Evolutionary conservation across 2,113 vertebrate genomes (phyloP), one percentile per base, ranked within the genome.

Genomic region (Tychaedon coryphoeus): DNA sequence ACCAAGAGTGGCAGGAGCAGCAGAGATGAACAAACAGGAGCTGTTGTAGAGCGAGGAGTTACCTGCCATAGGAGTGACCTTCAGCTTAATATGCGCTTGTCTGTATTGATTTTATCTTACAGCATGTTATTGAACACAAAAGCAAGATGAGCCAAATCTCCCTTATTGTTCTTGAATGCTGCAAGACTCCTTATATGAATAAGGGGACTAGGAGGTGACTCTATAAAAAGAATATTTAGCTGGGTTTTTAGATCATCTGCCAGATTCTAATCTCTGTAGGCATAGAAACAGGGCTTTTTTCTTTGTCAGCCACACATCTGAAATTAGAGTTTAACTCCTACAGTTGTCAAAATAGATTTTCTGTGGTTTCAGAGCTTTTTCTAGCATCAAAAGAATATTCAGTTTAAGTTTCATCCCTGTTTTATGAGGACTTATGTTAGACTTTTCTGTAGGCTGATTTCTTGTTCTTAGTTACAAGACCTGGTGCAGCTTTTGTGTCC

Each of bases 311-410:
- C 91, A 91, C 22, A 9, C 91, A 95, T 95, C 91, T 95, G 91
- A 97, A 96, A 95, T 95, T 95, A 96, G 95, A 95, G 87, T 95
- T 94, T 96, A 94, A 94, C 95, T 95, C 96, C 94, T 95, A 94
- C 93, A 94, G 92, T 95, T 97, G 95, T 97, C 95, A 96, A 95
- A 95, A 96, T 90, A 95, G 93, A 96, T 96, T 96, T 96, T 97
- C 94, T 86, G 81, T 95, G 85, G 94, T 95, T 94, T 94, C 93
- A 92, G 90, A 95, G 92, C 67, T 85, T 94, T 95, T 95, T 93
- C 87, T 70, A 51, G 58, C 90, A 91, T 95, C 84, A 94, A 85
- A 95, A 93, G 94, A 84, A 76, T 92, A 88, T 88, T 95, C 81
- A 56, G 65, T 73, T 95, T 83, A 91, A 75, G 70, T 86, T 94